Evolutionary conservation across 1,140 invertebrate species (phyloP), one percentile per base, ranked within the genome.

Genomic region (Lordiphosa stackelbergi): DNA sequence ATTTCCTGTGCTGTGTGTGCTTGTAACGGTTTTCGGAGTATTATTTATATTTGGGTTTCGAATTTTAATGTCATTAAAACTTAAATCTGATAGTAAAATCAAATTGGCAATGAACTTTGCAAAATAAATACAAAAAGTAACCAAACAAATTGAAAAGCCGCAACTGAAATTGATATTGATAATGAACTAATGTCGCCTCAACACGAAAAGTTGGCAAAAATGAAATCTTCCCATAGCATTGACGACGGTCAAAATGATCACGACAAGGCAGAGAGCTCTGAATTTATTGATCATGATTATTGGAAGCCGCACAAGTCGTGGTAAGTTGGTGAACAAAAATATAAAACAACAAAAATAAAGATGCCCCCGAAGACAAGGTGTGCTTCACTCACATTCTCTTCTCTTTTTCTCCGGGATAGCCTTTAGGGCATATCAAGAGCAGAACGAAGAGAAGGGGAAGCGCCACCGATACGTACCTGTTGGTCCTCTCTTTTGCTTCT

Each of bases 241-340:
- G 54, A 65, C 49, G 40, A 60, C 72, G 75, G 75, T 81, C 75
- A 71, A 68, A 56, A 34, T 34, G 71, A 74, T 79, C 75, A 79
- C 75, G 75, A 79, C 13, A 4, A 53, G 22, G 43, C 10, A 56
- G 5, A 34, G 40, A 69, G 38, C 52, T 57, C 58, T 60, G 49
- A 81, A 81, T 79, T 81, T 79, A 79, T 79, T 79, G 74, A 79
- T 79, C 74, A 81, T 79, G 71, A 79, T 79, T 81, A 49, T 66
- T 79, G 66, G 22, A 65, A 63, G 71, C 75, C 75, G 71, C 75
- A 81, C 70, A 79, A 69, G 73, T 70, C 70, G 74, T 74, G 65
- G 60, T 28, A 55, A 41, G 53, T 34, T 4, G 3, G 16, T 10
- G 7, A 35, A 35, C 28, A 35, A 16, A 35, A 35, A 35, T n/a